phyloP scores from a whole-genome alignment of 92 coral and sea anemone species.

The Epizoanthus fatuus region DNA sequence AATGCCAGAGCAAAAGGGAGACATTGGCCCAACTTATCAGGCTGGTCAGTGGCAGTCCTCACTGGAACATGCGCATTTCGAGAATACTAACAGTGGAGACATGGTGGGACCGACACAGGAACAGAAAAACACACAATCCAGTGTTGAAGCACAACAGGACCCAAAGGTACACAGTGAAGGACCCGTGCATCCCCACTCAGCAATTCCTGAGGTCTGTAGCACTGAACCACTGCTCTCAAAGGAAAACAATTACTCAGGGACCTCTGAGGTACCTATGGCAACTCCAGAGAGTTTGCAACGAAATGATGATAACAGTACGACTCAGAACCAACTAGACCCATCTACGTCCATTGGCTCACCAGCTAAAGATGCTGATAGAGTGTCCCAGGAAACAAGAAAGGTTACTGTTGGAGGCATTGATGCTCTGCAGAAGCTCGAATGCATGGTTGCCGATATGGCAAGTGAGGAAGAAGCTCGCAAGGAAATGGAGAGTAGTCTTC shows the following conservation, averaged over 20 bases:
- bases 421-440: constrained; percentile 95
- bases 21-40: constrained; percentile 1
- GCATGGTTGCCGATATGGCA: constrained; percentile 99
- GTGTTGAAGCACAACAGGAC: not conserved
- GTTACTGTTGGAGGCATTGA: constrained; percentile 47
- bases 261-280: not conserved
- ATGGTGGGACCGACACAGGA: not conserved
- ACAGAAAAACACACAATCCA: not conserved
- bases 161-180: constrained; percentile 1
- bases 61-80: constrained; percentile 7
- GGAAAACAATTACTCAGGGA: not conserved
- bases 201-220: not conserved
- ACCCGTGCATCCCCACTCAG: too few relatives aligned
- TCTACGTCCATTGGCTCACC: constrained; percentile 26
- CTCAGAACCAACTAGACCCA: not conserved
- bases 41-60: constrained; percentile 28
- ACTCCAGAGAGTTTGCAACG: constrained; percentile 8
- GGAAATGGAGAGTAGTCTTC: constrained; percentile 73
- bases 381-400: constrained; percentile 50
- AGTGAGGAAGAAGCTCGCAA: constrained; percentile 90
- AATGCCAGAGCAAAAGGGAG: constrained; percentile 20
- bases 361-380: constrained; percentile 37
- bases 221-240: not conserved
- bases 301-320: not conserved
- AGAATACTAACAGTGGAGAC: not conserved